A percentile compares a stretch with the other conserved stretches of the same genome.
These are phyloP conservation scores for Glomeris maerens DNA, from an alignment of 1,140 invertebrate species.

Conservation along the genomic window DNA sequence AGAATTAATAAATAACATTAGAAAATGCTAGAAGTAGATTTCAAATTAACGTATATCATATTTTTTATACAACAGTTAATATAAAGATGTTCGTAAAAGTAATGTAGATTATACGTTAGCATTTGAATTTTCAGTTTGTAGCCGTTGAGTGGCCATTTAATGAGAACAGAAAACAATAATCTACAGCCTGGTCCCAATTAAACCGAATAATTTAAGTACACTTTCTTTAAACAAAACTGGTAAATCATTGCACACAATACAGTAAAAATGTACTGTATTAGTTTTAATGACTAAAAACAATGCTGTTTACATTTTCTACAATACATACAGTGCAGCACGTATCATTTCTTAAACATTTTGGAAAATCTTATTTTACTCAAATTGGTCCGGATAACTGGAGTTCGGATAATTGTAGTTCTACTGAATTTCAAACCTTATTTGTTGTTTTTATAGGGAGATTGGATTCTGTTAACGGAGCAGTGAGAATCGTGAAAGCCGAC, in stretches of 20 bases:
- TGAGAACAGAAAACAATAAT: too few relatives aligned
- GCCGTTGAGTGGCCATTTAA: not conserved
- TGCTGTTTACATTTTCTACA: not conserved
- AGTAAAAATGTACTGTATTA: too few relatives aligned
- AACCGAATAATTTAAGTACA: too few relatives aligned
- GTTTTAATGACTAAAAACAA: not conserved
- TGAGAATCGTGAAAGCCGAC: conserved; percentile 23
- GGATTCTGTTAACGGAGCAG: conserved; percentile 20
- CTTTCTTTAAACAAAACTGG: too few relatives aligned
- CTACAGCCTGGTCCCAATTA: too few relatives aligned
- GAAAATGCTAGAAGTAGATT: too few relatives aligned
- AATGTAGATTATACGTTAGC: too few relatives aligned
- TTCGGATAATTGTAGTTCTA: not conserved
- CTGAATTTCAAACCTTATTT: not conserved
- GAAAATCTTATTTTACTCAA: not conserved
- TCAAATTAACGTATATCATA: too few relatives aligned
- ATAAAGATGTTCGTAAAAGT: too few relatives aligned
- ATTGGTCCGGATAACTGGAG: not conserved
- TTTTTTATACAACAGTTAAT: too few relatives aligned
- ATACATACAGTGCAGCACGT: not conserved
- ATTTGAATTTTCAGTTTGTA: not conserved
- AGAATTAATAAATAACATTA: too few relatives aligned
- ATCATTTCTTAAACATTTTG: not conserved
- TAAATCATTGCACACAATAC: too few relatives aligned
- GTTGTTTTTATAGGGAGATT: conserved; percentile 18